Base-by-base conservation (phyloP, 2,113 vertebrate genomes). In the Cyanoliseus patagonus region DNA sequence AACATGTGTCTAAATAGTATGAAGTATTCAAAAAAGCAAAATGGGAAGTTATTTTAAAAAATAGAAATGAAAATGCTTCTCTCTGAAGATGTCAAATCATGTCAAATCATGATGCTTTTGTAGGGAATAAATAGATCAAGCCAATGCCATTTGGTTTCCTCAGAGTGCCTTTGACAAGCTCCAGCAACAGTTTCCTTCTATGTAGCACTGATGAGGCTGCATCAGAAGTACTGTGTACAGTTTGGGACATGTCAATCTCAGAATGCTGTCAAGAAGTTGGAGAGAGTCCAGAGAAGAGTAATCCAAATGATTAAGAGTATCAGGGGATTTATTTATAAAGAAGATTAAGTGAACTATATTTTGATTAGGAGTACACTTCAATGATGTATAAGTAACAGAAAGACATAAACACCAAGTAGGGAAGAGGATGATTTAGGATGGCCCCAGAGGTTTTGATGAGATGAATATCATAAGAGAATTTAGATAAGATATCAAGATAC, bases 281-380 rank as follows among this genome's bases (percentile, higher is more conserved):
- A 95, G 17, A 63, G 8, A 77, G 75, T 91, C 96, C 96, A 96
- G 86, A 87, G 78, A 87, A 91, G 25, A 92, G 78, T 94, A 94
- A 96, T 96, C 49, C 67, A 92, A 96, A 94, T 94, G 92, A 95
- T 95, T 94, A 94, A 94, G 84, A 80, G 83, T 94, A 94, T 93
- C 86, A 35, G 55, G 77, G 63, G 95, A 94, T 91, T 96, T 66
- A 92, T 87, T 94, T 95, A 83, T 94, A 94, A 95, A 94, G 83
- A 96, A 91, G 94, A 96, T 96, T 86, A 89, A 95, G 82, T 96
- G 92, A 97, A 91, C 94, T 92, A 82, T 96, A 87, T 97, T 95
- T 96, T 97, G 91, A 97, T 96, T 95, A 92, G 70, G 70, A 93
- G 62, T 80, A 85, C 63, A 83, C 72, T 92, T 95, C 70, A 94